Evolutionary conservation across 2,888 invertebrate species (phyloP).

Genomic region (Iselma pallidipennis): DNA sequence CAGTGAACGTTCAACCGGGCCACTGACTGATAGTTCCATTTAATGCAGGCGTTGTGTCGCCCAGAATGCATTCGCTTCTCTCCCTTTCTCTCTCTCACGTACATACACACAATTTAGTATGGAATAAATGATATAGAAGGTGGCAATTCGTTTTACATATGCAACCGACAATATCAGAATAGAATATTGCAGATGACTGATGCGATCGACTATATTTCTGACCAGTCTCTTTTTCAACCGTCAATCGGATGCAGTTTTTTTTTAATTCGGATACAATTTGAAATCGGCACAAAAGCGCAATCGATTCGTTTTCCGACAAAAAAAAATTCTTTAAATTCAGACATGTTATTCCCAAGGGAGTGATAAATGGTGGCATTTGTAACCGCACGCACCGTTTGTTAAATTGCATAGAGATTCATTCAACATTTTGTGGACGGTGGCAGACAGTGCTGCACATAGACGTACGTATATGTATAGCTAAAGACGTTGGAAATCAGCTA

Average conservation of each 20-base stretch:
- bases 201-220: neutral
- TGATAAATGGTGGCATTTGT: conserved; percentile 40
- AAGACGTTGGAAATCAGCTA: conserved; percentile 36
- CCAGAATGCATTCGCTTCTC: conserved; percentile 7
- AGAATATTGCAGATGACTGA: neutral
- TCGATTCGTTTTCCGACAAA: conserved; percentile 2
- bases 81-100: neutral
- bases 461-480: conserved; percentile 7
- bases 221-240: neutral
- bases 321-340: conserved; percentile 16
- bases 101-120: neutral
- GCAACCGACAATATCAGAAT: neutral
- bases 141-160: conserved; percentile 3
- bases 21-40: conserved; percentile 35
- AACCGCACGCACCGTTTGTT: conserved; percentile 39
- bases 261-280: neutral
- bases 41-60: conserved; percentile 30
- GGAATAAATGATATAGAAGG: neutral
- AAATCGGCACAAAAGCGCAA: conserved; percentile 6
- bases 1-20: conserved; percentile 34
- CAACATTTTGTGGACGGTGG: conserved; percentile 25
- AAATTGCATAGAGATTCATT: conserved; percentile 37
- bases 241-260: neutral
- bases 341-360: conserved; percentile 22
- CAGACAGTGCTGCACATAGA: neutral